These are phyloP conservation scores for Nasonovia ribisnigri DNA, from an alignment of 2,888 invertebrate species.

Conservation along the genomic window DNA sequence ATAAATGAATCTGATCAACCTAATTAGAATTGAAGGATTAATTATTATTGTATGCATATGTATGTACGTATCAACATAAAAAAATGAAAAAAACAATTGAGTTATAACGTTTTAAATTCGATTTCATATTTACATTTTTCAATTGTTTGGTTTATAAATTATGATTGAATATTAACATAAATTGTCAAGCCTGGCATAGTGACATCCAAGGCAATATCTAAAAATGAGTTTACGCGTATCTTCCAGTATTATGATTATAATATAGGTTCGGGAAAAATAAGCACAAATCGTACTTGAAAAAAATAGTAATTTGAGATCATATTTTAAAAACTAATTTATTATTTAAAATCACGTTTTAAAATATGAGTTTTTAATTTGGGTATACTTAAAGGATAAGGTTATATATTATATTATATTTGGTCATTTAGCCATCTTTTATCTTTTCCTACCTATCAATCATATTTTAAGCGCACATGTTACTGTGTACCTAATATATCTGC, in stretches of 20 bases:
- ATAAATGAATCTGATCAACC: neutral
- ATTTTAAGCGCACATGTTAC: neutral
- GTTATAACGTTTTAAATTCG: neutral
- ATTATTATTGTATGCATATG: neutral
- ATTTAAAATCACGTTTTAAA: neutral
- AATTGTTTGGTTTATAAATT: neutral
- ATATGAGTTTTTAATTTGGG: neutral
- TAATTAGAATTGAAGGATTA: neutral
- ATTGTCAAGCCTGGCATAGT: neutral
- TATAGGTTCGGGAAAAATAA: neutral
- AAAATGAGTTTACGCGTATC: neutral
- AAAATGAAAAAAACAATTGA: neutral
- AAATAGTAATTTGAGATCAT: neutral
- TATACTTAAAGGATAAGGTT: neutral
- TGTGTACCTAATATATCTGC: neutral
- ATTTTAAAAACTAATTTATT: conserved; percentile 6
- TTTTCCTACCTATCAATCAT: neutral
- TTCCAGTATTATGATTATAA: neutral
- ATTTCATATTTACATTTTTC: neutral
- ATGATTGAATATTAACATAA: neutral
- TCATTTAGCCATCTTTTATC: neutral
- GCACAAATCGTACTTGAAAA: neutral
- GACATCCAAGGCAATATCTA: neutral
- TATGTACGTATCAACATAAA: neutral
- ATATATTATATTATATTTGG: neutral